phyloP scores from a whole-genome alignment of 2,113 vertebrate genomes.

The Diadophis punctatus region DNA sequence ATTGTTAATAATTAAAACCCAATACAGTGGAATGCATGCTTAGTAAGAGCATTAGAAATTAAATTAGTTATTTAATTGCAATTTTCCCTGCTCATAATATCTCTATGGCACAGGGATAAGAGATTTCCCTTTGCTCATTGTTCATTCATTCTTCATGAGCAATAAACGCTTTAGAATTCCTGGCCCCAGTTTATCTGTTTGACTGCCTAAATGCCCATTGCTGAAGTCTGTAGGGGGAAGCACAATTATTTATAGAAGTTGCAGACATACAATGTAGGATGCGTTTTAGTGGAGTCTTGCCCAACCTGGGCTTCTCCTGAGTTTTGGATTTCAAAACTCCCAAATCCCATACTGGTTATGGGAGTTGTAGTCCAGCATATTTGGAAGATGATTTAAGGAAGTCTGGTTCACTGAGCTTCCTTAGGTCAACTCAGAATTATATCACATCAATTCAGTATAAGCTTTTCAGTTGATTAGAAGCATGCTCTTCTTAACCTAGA shows the following conservation, averaged over 20 bases:
- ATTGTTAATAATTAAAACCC: slow-evolving; percentile 39
- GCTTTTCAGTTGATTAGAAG: neutral
- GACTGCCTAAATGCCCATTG: neutral
- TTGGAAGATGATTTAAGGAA: neutral
- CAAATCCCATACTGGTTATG: neutral
- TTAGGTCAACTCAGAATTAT: neutral
- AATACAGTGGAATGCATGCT: slow-evolving; percentile 13
- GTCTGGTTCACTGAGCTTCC: neutral
- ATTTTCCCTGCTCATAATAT: slow-evolving; percentile 28
- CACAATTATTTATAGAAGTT: neutral
- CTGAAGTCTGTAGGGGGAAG: neutral
- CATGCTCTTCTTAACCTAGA: neutral
- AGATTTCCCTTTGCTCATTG: slow-evolving; percentile 24
- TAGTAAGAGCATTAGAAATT: slow-evolving; percentile 41
- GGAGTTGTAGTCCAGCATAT: neutral
- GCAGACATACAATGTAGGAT: neutral
- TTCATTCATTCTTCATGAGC: slow-evolving; percentile 33
- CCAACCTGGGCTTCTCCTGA: neutral
- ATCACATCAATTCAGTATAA: neutral
- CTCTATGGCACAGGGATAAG: slow-evolving; percentile 10
- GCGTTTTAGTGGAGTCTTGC: neutral
- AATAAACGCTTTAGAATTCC: neutral
- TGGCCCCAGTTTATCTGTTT: neutral
- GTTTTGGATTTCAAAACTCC: neutral
- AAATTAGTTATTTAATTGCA: slow-evolving; percentile 39